These are phyloP conservation scores for Palloptera scutellata DNA, from an alignment of 2,888 invertebrate species.

Conservation along the genomic window DNA sequence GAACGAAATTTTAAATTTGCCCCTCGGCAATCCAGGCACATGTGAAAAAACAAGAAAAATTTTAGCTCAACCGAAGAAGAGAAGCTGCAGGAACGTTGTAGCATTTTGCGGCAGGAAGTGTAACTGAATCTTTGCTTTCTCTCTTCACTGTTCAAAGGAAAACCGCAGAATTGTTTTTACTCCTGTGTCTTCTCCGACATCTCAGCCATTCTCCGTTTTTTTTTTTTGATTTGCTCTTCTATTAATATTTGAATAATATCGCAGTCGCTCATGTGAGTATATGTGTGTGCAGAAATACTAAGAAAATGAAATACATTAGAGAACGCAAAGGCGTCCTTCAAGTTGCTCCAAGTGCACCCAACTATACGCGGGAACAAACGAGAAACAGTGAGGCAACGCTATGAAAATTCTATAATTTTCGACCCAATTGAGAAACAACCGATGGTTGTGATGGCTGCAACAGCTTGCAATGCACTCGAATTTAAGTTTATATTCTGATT, in stretches of 20 bases:
- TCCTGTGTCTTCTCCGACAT: slow-evolving; percentile 7
- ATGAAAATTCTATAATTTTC: no score
- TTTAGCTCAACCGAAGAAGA: not conserved
- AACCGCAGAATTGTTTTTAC: slow-evolving; percentile 19
- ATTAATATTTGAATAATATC: slow-evolving; percentile 33
- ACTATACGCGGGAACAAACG: no score
- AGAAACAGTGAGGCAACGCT: no score
- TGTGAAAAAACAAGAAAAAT: slow-evolving; percentile 9
- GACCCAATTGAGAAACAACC: no score
- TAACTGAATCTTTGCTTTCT: slow-evolving; percentile 10
- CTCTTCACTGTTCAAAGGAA: slow-evolving; percentile 11
- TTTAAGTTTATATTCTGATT: no score
- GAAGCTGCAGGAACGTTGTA: not conserved
- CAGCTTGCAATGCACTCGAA: no score
- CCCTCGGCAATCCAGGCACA: slow-evolving; percentile 44
- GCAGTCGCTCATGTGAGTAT: slow-evolving; percentile 20
- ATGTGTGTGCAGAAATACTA: slow-evolving; percentile 12
- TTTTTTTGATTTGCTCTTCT: slow-evolving; percentile 7
- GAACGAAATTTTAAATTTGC: slow-evolving; percentile 55
- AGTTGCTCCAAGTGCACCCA: no score
- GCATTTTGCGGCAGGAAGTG: not conserved
- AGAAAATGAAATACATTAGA: slow-evolving; percentile 2
- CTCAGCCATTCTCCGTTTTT: not conserved
- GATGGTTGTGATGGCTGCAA: no score
- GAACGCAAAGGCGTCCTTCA: not conserved